Evolutionary conservation across 2,888 invertebrate genomes (phyloP).

Genomic region (Himalopsyche tibetana): DNA sequence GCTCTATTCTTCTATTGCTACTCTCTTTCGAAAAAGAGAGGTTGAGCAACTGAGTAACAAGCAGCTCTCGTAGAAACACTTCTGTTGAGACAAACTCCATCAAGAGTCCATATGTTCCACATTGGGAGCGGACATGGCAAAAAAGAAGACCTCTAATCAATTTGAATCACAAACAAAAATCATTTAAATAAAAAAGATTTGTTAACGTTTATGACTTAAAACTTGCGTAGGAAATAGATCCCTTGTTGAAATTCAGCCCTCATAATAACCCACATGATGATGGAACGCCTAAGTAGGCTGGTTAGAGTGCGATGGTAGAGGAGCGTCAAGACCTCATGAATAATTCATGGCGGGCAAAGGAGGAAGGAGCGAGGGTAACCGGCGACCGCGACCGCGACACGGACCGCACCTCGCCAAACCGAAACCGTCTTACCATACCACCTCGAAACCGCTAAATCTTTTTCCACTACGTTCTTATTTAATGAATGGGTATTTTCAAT

Average conservation of each 20-base stretch:
- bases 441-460: no score
- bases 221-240: not conserved
- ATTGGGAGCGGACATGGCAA: no score
- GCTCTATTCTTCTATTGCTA: no score
- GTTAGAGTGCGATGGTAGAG: not conserved
- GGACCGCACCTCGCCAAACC: not conserved
- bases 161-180: no score
- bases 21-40: no score
- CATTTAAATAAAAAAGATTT: not conserved
- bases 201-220: not conserved
- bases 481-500: no score
- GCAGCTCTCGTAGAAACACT: no score
- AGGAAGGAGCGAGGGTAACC: not conserved
- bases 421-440: not conserved
- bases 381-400: not conserved
- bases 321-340: constrained; percentile 17
- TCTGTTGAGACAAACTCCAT: no score
- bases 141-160: no score
- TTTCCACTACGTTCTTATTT: no score
- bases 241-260: not conserved
- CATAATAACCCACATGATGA: constrained; percentile 20
- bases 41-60: no score
- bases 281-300: not conserved
- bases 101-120: no score
- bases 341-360: not conserved